Percentiles rank a stretch among this genome's conserved stretches.
phyloP scores from a whole-genome alignment of 2,888 invertebrate species.

The Cyclophora albipunctata region DNA sequence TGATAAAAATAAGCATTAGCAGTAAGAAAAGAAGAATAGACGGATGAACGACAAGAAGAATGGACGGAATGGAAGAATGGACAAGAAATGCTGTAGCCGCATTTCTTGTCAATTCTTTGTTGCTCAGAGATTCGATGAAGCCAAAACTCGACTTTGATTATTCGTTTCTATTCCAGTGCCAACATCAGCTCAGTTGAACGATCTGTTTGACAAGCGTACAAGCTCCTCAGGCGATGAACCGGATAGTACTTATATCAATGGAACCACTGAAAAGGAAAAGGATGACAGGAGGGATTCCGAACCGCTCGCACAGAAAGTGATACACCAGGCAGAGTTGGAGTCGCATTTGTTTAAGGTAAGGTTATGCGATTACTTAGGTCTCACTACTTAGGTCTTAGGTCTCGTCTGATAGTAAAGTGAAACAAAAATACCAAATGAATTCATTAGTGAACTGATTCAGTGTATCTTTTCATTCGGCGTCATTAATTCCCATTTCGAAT shows the following conservation, averaged over 20 bases:
- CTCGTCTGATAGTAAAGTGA: neutral
- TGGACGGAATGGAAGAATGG: too few species aligned
- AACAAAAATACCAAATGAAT: too few species aligned
- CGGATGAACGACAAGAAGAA: too few species aligned
- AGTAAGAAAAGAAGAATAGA: too few species aligned
- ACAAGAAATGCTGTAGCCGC: too few species aligned
- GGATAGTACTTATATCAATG: conserved; percentile 39
- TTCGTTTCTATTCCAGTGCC: conserved; percentile 36
- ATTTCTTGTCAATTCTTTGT: too few species aligned
- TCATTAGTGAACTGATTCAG: too few species aligned
- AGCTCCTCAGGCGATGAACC: conserved; percentile 45
- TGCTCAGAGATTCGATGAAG: too few species aligned
- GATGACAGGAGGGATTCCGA: conserved; percentile 47
- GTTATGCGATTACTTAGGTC: neutral
- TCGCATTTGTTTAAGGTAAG: conserved; percentile 88
- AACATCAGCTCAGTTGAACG: conserved; percentile 50
- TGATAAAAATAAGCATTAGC: too few species aligned
- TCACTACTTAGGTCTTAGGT: neutral
- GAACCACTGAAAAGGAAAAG: conserved; percentile 34
- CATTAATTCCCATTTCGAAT: too few species aligned
- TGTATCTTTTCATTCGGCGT: too few species aligned
- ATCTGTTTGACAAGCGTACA: conserved; percentile 57
- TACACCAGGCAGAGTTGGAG: conserved; percentile 92
- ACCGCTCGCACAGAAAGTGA: conserved; percentile 50
- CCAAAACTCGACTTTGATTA: too few species aligned